These are phyloP conservation scores for Silurus asotus DNA, from an alignment of 2,113 vertebrate species.

Conservation along the genomic window DNA sequence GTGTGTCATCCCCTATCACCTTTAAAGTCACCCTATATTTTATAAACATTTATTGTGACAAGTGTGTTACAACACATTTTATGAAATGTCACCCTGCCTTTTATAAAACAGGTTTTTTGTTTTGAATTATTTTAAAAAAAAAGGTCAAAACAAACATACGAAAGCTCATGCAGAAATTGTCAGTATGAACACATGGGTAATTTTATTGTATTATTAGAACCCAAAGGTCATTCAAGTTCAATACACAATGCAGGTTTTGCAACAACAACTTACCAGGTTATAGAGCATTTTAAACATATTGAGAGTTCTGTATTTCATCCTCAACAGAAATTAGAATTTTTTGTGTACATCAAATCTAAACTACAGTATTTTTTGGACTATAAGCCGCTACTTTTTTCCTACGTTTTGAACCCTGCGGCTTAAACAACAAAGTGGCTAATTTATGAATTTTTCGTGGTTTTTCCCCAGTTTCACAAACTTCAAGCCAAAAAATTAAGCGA, in stretches of 20 bases:
- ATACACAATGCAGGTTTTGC: not conserved
- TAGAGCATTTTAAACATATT: not conserved
- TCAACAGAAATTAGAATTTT: not conserved
- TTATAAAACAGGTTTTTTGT: not conserved
- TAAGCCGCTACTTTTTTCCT: no score
- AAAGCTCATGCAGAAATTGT: not conserved
- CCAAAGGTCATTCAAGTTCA: not conserved
- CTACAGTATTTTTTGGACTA: no score
- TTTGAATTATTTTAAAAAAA: not conserved
- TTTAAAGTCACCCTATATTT: conserved; percentile 24
- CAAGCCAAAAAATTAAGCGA: no score
- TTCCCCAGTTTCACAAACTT: no score
- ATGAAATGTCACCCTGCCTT: not conserved
- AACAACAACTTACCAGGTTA: not conserved
- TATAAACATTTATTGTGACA: not conserved
- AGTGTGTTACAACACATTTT: not conserved
- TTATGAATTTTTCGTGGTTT: no score
- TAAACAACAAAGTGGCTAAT: no score
- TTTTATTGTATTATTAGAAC: not conserved
- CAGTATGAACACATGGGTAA: not conserved
- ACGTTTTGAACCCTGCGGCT: no score
- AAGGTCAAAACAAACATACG: not conserved
- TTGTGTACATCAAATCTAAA: not conserved
- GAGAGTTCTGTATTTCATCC: not conserved
- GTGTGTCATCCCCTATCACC: conserved; percentile 38